Base-by-base conservation (phyloP, 2,797 vertebrate genomes). In the Okamejei kenojei region DNA sequence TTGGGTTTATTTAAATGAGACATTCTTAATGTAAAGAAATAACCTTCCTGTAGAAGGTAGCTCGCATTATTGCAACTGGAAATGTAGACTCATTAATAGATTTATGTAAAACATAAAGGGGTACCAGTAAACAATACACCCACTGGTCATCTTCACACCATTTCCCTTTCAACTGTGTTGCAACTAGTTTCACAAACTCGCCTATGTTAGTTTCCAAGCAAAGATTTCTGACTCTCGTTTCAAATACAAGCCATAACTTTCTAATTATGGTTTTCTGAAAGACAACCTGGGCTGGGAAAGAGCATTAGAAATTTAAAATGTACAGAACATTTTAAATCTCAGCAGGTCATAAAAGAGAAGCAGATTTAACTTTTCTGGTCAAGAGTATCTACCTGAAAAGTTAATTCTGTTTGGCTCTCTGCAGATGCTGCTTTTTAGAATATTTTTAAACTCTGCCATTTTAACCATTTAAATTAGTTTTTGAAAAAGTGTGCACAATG, bases 51-150 rank as follows among this genome's bases (percentile, higher is more conserved):
- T 84, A 2, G n/a, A 23, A 35, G 88, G 9, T 29, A 35, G 19
- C n/a, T 88, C 7, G 65, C 61, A 88, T 63, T 63, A 9, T 23
- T 74, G 29, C 32, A 73, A 54, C 73, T 92, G 61, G 32, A 90
- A 65, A 45, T 54, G 11, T 92, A 45, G 38, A 38, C 73, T 71
- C 35, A 54, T 15, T 8, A 74, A 45, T 9, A 91, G 8, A 73
- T 58, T 76, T 92, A 38, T 92, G 90, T 45, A 91, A 92, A 92
- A 92, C 9, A 86, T 23, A 9, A 19, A 88, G 9, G 7, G 82
- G 26, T 26, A 7, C 73, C 21, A 71, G 21, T 74, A 54, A 73
- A 90, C 86, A 35, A 76, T 58, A 45, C 45, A 74, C 19, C 35
- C 73, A 74, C 26, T 76, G 73, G 38, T 38, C 38, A 73, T 92